Percentiles rank a stretch among this genome's conserved stretches.
Conservation (phyloP, 2,113 vertebrate species). For the Melanocharis versteri region DNA sequence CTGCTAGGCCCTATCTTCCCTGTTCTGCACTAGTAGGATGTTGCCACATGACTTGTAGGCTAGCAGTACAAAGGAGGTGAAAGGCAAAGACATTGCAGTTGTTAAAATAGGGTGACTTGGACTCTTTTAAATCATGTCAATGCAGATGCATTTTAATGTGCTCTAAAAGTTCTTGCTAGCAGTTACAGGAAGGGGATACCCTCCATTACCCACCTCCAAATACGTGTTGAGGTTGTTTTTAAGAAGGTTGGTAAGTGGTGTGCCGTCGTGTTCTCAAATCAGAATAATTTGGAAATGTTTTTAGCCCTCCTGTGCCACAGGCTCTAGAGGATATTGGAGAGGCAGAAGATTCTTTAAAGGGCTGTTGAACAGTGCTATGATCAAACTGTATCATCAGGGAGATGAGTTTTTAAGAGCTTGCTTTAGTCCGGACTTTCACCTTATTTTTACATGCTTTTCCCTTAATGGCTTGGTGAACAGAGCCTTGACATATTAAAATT, state of each 20-base stretch:
- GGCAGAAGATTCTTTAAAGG: slow-evolving; percentile 36
- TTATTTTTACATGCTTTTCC: slow-evolving; percentile 35
- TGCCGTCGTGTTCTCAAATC: slow-evolving; percentile 39
- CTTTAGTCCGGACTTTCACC: not conserved
- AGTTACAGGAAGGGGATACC: not conserved
- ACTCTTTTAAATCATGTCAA: slow-evolving; percentile 48
- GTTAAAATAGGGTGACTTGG: slow-evolving; percentile 6
- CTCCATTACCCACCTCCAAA: not conserved
- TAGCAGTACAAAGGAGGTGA: slow-evolving; percentile 32
- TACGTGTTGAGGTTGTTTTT: not conserved
- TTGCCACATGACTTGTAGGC: not conserved
- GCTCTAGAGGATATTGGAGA: not conserved
- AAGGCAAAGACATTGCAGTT: slow-evolving; percentile 32
- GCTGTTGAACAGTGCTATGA: not conserved
- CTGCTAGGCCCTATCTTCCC: not conserved
- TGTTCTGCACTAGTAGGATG: not conserved
- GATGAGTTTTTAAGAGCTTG: slow-evolving; percentile 8
- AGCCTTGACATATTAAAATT: not conserved
- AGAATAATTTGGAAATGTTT: slow-evolving; percentile 59
- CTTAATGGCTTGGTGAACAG: not conserved
- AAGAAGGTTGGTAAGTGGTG: slow-evolving; percentile 23
- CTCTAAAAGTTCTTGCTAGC: slow-evolving; percentile 41
- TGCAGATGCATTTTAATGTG: slow-evolving; percentile 38
- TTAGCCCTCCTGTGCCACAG: slow-evolving; percentile 6
- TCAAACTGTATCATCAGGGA: not conserved